Conservation (phyloP, 92 coral and sea anemone species). For the Hydrozoanthus gracilis region DNA sequence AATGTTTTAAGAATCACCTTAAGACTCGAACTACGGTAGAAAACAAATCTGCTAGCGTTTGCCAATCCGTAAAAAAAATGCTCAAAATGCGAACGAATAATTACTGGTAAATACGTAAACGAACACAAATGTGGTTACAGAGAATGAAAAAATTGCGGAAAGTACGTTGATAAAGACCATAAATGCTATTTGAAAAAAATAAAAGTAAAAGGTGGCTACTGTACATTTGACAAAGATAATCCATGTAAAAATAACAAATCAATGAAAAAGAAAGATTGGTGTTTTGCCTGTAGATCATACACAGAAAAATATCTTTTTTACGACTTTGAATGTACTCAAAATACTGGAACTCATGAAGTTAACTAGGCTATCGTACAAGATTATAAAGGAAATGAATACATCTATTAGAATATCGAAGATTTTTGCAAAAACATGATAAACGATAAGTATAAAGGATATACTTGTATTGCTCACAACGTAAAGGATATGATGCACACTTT, state of each 20-base stretch:
- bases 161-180: too few relatives aligned
- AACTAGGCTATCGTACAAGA: conserved; percentile 39
- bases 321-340: conserved; percentile 6
- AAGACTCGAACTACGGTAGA: too few relatives aligned
- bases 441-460: conserved; percentile 9
- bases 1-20: too few relatives aligned
- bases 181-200: background rate
- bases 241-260: background rate
- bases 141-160: background rate
- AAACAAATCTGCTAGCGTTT: too few relatives aligned
- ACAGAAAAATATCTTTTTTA: conserved; percentile 11
- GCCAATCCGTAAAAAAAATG: too few relatives aligned
- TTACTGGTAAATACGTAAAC: background rate
- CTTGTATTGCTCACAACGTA: conserved; percentile 38
- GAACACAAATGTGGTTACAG: background rate
- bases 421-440: conserved; percentile 1
- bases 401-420: conserved; percentile 9
- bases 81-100: too few relatives aligned
- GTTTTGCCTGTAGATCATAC: background rate
- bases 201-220: background rate
- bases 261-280: conserved; percentile 48
- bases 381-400: conserved; percentile 9
- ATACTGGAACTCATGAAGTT: conserved; percentile 29
- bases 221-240: background rate
- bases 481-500: conserved; percentile 26